Evolutionary conservation across 2,888 invertebrate genomes (phyloP), one percentile per base, ranked within the genome.

Genomic region (Watsonalla binaria): DNA sequence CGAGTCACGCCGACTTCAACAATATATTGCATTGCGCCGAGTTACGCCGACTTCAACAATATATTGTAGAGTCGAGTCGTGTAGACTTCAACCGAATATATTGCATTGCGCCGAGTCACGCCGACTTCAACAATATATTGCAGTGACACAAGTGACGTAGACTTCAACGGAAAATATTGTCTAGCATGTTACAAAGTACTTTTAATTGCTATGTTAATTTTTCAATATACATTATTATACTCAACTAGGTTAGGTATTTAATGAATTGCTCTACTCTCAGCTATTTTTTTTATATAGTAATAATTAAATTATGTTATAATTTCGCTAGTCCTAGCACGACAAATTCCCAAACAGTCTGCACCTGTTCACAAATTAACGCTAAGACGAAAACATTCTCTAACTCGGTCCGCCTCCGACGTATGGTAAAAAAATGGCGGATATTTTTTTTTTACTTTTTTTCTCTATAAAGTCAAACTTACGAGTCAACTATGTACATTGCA

Each of bases 261-360:
- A 84, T 86, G 80, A 90, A 89, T 89, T 88, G 86, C 83, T 76
- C 89, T 90, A 90, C 88, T 81, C 77, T 82, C 79, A 74, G 81
- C 87, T 87, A 86, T 85, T 63, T 59, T 55, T 24, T 55, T 47
- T 52, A 55, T 51, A 51, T 37, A 45, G 24, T 45, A 33, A 52
- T 46, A 39, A 47, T 54, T 56, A 60, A 66, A 63, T 61, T 62
- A 61, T 63, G 62, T 61, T 62, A 51, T 83, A 86, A 88, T 89
- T 89, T 86, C 74, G 82, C 86, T 86, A 86, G 80, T 69, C 72
- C 84, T 84, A 85, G 79, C 79, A 78, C 76, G 72, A 78, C 69
- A 79, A 76, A 77, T 80, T 80, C 80, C 80, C 78, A 67, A 74
- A 69, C 72, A 70, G 60, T 60, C 63, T 59, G 59, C 57, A 58